A percentile compares a stretch with the other conserved stretches of the same genome.
Evolutionary conservation across 2,797 vertebrate species (phyloP).

Genomic region (Limnodromus scolopaceus): DNA sequence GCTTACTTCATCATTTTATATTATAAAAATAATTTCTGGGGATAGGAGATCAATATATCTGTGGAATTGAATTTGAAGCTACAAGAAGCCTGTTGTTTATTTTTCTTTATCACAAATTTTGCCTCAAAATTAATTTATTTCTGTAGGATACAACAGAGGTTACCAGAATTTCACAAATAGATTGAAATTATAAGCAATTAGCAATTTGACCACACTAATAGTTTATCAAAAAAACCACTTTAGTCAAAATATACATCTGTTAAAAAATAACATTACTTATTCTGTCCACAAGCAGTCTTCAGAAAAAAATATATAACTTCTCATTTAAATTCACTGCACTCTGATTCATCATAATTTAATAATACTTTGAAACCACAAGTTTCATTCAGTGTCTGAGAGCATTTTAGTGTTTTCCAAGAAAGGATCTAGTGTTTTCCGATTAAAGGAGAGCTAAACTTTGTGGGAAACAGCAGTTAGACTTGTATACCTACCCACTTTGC

Average conservation of each 20-base stretch:
- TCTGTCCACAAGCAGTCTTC: not conserved
- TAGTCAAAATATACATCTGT: not conserved
- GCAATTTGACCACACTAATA: not conserved
- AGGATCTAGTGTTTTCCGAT: not conserved
- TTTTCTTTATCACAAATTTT: not conserved
- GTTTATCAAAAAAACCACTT: not conserved
- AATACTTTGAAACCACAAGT: not conserved
- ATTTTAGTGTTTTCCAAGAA: not conserved
- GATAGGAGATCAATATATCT: not conserved
- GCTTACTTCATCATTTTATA: not conserved
- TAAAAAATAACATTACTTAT: not conserved
- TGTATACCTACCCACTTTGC: not conserved
- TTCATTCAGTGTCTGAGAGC: not conserved
- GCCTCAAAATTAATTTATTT: not conserved
- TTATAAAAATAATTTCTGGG: not conserved
- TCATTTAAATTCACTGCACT: not conserved
- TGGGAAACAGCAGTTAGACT: not conserved
- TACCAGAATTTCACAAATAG: not conserved
- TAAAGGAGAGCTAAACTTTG: not conserved
- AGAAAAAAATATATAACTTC: not conserved
- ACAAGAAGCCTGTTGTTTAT: fast-evolving
- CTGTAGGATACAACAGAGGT: not conserved
- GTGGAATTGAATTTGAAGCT: not conserved
- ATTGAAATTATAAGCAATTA: not conserved
- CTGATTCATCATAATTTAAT: not conserved